Evolutionary conservation across 2,113 vertebrate species (phyloP).

Genomic region (Chaetodon auriga): DNA sequence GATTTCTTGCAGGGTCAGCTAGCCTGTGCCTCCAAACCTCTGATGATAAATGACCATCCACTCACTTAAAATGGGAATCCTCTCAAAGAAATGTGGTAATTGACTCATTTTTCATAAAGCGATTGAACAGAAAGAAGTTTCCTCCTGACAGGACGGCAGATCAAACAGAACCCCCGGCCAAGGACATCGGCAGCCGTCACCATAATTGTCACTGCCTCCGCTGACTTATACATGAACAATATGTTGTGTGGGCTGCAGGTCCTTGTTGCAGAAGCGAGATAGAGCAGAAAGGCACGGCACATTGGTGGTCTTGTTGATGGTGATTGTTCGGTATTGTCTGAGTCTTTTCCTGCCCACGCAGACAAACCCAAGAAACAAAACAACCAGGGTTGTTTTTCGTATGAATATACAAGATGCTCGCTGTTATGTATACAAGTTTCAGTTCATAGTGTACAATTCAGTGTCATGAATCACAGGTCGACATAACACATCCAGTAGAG

Average conservation of each 20-base stretch:
- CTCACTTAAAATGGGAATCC: conserved; percentile 68
- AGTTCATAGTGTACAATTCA: neutral
- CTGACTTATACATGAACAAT: conserved; percentile 54
- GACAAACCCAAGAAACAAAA: neutral
- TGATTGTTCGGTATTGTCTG: conserved; percentile 13
- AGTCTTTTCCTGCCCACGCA: neutral
- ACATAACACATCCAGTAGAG: too few relatives aligned
- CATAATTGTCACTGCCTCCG: conserved; percentile 23
- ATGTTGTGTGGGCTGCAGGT: conserved; percentile 40
- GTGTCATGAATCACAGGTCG: too few relatives aligned
- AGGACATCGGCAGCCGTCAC: conserved; percentile 51
- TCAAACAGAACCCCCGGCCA: conserved; percentile 52
- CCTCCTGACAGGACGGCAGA: conserved; percentile 49
- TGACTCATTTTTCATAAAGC: conserved; percentile 78
- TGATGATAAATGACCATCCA: conserved; percentile 78
- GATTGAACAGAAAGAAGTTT: conserved; percentile 52
- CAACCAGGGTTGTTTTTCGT: neutral
- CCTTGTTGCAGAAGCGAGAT: conserved; percentile 15
- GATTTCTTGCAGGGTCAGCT: conserved; percentile 81
- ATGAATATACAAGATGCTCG: neutral
- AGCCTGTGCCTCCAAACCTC: conserved; percentile 56
- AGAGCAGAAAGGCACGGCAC: neutral
- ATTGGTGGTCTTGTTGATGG: neutral
- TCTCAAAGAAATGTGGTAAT: conserved; percentile 73
- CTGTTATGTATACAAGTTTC: neutral